Base-by-base conservation (phyloP, 2,888 invertebrate genomes). In the Rhamphomyia laevipes region DNA sequence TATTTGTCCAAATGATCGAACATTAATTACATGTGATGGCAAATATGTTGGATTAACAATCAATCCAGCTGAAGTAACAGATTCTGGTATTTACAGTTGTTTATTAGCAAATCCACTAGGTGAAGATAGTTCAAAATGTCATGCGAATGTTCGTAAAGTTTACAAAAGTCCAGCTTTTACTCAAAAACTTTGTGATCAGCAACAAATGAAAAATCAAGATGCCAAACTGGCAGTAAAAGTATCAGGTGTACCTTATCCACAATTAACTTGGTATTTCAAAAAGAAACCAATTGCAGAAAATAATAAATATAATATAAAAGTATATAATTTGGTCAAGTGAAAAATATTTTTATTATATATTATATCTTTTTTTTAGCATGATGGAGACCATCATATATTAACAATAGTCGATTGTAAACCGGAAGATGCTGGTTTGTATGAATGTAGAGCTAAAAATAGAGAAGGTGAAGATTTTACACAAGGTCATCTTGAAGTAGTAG, bases 261-360 rank as follows among this genome's bases (percentile, higher is more conserved):
- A 89, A 11, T 77, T 95, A 17, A 73, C 78, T 1, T 96, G 95
- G 95, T 86, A 80, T 71, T 86, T 84, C 70, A 81, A 92, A 68
- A 89, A 86, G 9, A 74, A 78, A 49, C 82, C 81, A 0, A 76
- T 95, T 16, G 68, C 71, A 1, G 78, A 81, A 53, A 72, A 77
- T 3, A 80, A 82, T 46, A 90, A 88, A 65, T 89, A 85, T 65
- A 77, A 77, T 54, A 74, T 90, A 43, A 76, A 75, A 62, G 62
- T 59, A 54, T 46, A 7, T 30, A 37, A 38, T 30, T 27, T 3
- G 17, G 15, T 17, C 37, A 17, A 12, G 13, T 30, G 4, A 17
- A 18, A 33, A 1, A 10, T 27, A 27, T 6, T 27, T 27, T 7
- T 27, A 27, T 27, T 27, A 7, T 2, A 27, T 27, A 27, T 27